phyloP scores from a whole-genome alignment of 2,888 invertebrate genomes.

The Mythimna vitellina region DNA sequence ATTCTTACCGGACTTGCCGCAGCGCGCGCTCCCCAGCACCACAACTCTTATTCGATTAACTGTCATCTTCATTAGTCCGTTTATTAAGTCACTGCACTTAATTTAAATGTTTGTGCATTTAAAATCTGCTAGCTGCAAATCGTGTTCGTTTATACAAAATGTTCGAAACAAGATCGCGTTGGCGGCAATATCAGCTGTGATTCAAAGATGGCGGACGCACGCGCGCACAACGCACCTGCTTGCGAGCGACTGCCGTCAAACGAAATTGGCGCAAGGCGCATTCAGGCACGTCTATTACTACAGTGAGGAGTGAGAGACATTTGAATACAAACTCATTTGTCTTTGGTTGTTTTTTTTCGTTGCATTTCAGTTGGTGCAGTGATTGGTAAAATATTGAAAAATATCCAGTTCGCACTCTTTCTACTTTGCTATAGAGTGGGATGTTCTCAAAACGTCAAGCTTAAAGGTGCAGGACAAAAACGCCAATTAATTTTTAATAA shows the following conservation, averaged over 20 bases:
- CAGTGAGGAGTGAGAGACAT: slow-evolving; percentile 74
- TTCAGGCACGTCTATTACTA: slow-evolving; percentile 80
- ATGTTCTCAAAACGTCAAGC: slow-evolving; percentile 49
- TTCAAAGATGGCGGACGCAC: slow-evolving; percentile 82
- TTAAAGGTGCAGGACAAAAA: slow-evolving; percentile 30
- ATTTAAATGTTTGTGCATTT: slow-evolving; percentile 70
- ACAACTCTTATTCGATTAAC: slow-evolving; percentile 95
- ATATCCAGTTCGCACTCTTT: slow-evolving; percentile 7
- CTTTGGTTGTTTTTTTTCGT: slow-evolving; percentile 61
- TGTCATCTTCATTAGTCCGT: slow-evolving; percentile 92
- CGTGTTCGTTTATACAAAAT: slow-evolving; percentile 65
- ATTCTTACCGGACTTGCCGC: slow-evolving; percentile 94
- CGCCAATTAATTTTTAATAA: slow-evolving; percentile 50
- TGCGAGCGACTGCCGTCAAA: slow-evolving; percentile 87
- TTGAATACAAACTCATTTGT: slow-evolving; percentile 71
- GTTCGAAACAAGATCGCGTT: slow-evolving; percentile 76
- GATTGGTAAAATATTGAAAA: slow-evolving; percentile 39
- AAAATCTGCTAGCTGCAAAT: slow-evolving; percentile 65
- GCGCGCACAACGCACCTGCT: slow-evolving; percentile 88
- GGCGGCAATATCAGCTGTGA: slow-evolving; percentile 83
- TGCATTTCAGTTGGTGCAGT: slow-evolving; percentile 56
- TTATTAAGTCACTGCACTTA: slow-evolving; percentile 75
- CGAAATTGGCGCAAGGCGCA: slow-evolving; percentile 85
- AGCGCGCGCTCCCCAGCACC: slow-evolving; percentile 93
- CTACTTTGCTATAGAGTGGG: not conserved